These are phyloP conservation scores for Rhagium mordax DNA, from an alignment of 2,888 invertebrate species.

Conservation along the genomic window DNA sequence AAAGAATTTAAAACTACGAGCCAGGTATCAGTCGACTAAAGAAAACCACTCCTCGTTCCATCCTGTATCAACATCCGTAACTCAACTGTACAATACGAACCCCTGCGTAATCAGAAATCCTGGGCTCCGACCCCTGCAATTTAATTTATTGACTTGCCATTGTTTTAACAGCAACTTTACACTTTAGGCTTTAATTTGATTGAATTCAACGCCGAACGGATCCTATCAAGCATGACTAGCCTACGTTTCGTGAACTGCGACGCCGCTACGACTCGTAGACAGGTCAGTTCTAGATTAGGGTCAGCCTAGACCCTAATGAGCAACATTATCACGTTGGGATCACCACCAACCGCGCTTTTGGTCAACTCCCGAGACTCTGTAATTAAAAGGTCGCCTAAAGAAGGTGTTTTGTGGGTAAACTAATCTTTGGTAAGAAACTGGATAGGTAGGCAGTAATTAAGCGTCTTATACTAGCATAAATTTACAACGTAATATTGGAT, in stretches of 20 bases:
- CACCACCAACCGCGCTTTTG: neutral
- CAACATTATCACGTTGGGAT: neutral
- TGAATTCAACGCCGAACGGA: neutral
- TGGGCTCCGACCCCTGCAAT: neutral
- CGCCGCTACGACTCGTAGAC: neutral
- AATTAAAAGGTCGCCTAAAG: neutral
- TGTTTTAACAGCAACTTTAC: conserved; percentile 7
- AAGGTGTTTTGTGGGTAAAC: neutral
- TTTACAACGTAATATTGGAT: too few species aligned
- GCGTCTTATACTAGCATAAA: too few species aligned
- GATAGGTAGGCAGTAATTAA: too few species aligned
- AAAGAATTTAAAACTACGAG: too few species aligned
- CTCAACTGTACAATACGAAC: neutral
- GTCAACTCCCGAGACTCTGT: neutral
- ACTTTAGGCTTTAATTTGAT: conserved; percentile 13
- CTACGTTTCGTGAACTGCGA: neutral
- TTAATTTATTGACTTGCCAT: conserved; percentile 15
- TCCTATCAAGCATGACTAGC: neutral
- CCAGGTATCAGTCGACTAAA: too few species aligned
- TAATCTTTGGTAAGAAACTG: too few species aligned
- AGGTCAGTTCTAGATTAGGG: conserved; percentile 6
- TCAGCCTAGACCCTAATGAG: conserved; percentile 1
- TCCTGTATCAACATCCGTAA: neutral
- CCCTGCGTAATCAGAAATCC: neutral
- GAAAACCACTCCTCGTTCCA: too few species aligned